Base-by-base conservation (phyloP, 2,888 invertebrate species). In the Xylophagus ater region DNA sequence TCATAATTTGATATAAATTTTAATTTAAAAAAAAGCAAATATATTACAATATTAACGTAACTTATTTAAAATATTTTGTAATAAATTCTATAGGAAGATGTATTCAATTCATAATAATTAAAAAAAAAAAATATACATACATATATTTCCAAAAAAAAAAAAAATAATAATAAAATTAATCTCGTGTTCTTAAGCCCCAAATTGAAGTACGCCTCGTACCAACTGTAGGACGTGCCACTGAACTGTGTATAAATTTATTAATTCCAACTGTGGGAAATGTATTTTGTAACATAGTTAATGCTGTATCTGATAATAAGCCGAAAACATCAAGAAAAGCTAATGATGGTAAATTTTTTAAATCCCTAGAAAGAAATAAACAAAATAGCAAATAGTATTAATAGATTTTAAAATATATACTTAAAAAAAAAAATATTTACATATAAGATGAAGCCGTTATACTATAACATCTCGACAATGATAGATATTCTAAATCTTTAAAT, bases 211-310 rank as follows among this genome's bases (percentile, higher is more conserved):
- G 72, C 45, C 83, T 69, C 2, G 81, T 72, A 0, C 92, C 92
- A 1, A 90, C 88, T 0, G 93, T 92, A 0, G 93, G 93, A 10
- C 88, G 70, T 0, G 90, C 89, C 10, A 93, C 80, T 1, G 86
- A 85, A 53, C 90, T 90, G 58, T 81, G 83, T 44, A 76, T 73
- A 53, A 76, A 79, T 57, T 78, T 76, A 61, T 86, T 87, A 32
- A 86, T 71, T 52, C 74, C 70, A 37, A 82, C 72, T 41, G 65
- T 62, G 3, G 72, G 67, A 51, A 81, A 69, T 42, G 65, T 69
- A 12, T 68, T 64, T 47, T 71, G 68, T 15, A 81, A 58, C 31
- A 66, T 59, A 49, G 68, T 62, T 40, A 78, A 51, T 15, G 72
- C 70, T 12, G 54, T 54, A 31, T 62, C 61, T 36, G 77, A 76